These are phyloP conservation scores for Bombycilla garrulus DNA, from an alignment of 2,113 vertebrate genomes.

Conservation along the genomic window DNA sequence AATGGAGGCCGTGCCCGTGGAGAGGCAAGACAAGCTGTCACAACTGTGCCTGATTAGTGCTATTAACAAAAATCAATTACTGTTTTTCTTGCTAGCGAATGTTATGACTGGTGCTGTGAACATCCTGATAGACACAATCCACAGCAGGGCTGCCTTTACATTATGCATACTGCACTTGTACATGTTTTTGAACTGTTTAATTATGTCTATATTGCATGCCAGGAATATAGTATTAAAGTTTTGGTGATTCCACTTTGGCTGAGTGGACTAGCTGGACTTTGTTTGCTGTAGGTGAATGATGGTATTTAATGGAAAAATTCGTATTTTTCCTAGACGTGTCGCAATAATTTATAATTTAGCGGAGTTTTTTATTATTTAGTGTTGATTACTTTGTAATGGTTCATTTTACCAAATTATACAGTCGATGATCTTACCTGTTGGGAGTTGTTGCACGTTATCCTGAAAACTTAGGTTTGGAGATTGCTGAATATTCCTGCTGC, in stretches of 20 bases:
- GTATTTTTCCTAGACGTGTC: background rate
- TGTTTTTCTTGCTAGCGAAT: constrained; percentile 91
- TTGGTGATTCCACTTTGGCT: constrained; percentile 73
- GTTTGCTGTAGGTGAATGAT: background rate
- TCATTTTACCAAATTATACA: background rate
- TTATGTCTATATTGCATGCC: constrained; percentile 80
- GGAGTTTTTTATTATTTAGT: background rate
- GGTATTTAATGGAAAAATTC: background rate
- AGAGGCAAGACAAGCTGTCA: background rate
- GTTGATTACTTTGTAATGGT: background rate
- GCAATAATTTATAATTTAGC: background rate
- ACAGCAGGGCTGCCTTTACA: constrained; percentile 66
- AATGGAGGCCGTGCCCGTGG: background rate
- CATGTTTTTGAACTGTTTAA: constrained; percentile 86
- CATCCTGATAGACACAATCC: constrained; percentile 83
- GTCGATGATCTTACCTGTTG: background rate
- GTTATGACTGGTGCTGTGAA: constrained; percentile 89
- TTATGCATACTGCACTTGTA: constrained; percentile 81
- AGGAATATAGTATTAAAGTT: constrained; percentile 86
- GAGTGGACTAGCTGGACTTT: background rate
- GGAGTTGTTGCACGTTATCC: background rate
- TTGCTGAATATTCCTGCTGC: background rate
- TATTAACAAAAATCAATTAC: constrained; percentile 89
- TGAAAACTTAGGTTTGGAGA: background rate
- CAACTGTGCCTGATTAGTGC: constrained; percentile 83